phyloP scores from a whole-genome alignment of 2,888 invertebrate species.

The Rhyacophila evoluta region DNA sequence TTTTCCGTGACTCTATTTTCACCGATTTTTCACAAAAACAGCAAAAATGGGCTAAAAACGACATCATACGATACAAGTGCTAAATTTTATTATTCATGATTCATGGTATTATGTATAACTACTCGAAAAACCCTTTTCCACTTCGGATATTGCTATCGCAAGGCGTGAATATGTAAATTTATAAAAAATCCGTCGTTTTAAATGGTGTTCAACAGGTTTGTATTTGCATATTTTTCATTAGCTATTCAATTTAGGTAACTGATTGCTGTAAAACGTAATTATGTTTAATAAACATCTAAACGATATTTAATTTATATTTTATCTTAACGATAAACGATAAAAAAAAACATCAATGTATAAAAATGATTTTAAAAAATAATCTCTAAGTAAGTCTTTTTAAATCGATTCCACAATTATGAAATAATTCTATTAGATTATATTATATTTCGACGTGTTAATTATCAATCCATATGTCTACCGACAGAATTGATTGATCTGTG shows the following conservation, averaged over 20 bases:
- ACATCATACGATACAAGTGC: neutral
- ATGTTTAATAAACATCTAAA: neutral
- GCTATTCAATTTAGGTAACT: neutral
- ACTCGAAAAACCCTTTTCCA: neutral
- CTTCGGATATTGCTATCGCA: neutral
- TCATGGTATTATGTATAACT: neutral
- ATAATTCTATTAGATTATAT: no score
- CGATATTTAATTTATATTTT: no score
- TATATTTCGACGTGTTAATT: no score
- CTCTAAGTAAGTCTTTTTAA: no score
- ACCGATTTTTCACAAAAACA: neutral
- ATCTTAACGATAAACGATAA: no score
- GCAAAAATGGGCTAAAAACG: neutral
- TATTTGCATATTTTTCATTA: slow-evolving; percentile 1
- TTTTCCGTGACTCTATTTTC: neutral
- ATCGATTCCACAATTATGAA: no score
- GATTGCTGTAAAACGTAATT: neutral
- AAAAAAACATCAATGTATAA: no score
- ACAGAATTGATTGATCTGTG: no score
- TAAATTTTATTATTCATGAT: slow-evolving; percentile 7
- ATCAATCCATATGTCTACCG: no score
- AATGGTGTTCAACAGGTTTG: neutral
- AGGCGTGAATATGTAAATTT: slow-evolving; percentile 14
- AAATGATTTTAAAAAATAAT: no score
- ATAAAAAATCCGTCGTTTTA: neutral